A percentile compares a stretch with the other conserved stretches of the same genome.
Conservation (phyloP, 2,888 invertebrate species). For the Scaptodrosophila latifasciaeformis region DNA sequence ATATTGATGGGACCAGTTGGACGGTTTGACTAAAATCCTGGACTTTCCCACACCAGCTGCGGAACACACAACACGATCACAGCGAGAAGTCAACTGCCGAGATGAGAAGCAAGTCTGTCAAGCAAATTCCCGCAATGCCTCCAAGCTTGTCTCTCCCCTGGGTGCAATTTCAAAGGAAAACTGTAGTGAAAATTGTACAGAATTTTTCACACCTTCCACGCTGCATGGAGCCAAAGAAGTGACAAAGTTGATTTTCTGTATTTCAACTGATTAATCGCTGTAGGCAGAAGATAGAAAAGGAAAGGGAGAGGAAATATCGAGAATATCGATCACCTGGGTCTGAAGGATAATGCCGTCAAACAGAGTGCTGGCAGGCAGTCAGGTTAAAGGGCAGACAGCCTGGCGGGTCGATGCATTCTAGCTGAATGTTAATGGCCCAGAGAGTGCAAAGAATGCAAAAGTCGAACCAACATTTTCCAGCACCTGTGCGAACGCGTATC, state of each 20-base stretch:
- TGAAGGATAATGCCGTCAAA: conserved; percentile 23
- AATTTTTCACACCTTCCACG: conserved; percentile 56
- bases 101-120: no score
- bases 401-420: conserved; percentile 41
- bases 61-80: conserved; percentile 52
- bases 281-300: no score
- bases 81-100: conserved; percentile 1
- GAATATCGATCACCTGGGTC: conserved; percentile 55
- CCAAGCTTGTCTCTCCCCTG: conserved; percentile 49
- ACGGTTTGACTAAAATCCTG: no score
- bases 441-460: conserved; percentile 9
- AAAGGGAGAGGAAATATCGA: no score
- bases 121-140: no score
- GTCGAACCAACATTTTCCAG: no score
- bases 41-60: conserved; percentile 4
- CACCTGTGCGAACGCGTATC: conserved; percentile 60
- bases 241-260: conserved; percentile 48
- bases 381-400: no score
- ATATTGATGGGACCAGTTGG: no score
- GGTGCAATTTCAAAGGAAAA: conserved; percentile 53
- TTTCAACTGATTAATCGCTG: conserved; percentile 55
- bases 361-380: no score
- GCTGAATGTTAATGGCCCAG: conserved; percentile 51
- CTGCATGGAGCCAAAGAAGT: conserved; percentile 45
- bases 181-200: conserved; percentile 45